Conservation (phyloP, 2,113 vertebrate species). For the Onychorhynchus coronatus region DNA sequence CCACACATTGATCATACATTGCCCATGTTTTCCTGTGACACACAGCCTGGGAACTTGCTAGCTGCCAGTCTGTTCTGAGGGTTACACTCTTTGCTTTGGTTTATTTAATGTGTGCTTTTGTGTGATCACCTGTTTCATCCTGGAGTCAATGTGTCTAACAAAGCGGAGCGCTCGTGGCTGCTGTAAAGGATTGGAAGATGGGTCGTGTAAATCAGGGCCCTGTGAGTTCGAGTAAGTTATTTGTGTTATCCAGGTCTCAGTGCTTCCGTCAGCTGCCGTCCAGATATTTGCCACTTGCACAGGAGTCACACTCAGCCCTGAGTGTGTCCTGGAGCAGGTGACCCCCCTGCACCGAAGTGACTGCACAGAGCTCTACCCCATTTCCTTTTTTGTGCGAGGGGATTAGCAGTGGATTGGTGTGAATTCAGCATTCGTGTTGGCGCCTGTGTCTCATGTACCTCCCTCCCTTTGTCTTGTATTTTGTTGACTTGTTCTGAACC, state of each 20-base stretch:
- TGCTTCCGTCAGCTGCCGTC: neutral
- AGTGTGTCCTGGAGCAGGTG: neutral
- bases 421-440: neutral
- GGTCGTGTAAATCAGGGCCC: neutral
- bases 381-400: neutral
- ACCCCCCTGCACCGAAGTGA: neutral
- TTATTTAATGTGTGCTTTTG: neutral
- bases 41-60: neutral
- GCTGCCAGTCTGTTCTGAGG: neutral
- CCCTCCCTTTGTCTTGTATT: slow-evolving; percentile 26
- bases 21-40: neutral
- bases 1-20: neutral
- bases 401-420: neutral
- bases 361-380: neutral
- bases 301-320: neutral
- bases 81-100: neutral
- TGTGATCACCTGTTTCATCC: neutral
- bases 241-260: neutral
- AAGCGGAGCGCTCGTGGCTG: neutral
- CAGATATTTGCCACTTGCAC: neutral
- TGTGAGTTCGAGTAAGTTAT: neutral
- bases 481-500: slow-evolving; percentile 43
- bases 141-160: neutral
- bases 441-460: neutral
- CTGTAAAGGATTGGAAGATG: neutral